Percentiles rank a stretch among this genome's conserved stretches.
These are phyloP conservation scores for Galendromus occidentalis DNA, from an alignment of 1,140 invertebrate genomes.

Conservation along the genomic window DNA sequence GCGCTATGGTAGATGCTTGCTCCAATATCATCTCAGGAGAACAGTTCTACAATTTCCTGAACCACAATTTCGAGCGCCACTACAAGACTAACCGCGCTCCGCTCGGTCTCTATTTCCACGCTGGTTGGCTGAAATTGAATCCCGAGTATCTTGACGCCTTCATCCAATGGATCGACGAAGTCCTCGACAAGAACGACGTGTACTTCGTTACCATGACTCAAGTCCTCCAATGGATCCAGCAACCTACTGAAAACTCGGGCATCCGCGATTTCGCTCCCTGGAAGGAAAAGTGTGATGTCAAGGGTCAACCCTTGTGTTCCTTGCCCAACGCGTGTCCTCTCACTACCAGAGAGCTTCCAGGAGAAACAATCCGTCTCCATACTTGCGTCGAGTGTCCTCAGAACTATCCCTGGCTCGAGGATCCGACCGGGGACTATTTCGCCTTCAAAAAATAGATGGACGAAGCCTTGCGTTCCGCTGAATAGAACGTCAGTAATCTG, in stretches of 20 bases:
- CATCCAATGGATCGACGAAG: conserved; percentile 82
- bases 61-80: conserved; percentile 85
- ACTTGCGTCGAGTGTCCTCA: conserved; percentile 89
- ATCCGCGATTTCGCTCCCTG: conserved; percentile 77
- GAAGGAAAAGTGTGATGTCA: conserved; percentile 87
- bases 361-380: conserved; percentile 72
- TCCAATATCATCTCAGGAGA: conserved; percentile 78
- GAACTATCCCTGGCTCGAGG: conserved; percentile 83
- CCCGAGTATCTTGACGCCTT: conserved; percentile 79
- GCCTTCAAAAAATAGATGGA: conserved; percentile 31
- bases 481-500: background rate
- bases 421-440: conserved; percentile 82
- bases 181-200: conserved; percentile 64
- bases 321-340: conserved; percentile 70
- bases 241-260: conserved; percentile 63
- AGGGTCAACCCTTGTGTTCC: conserved; percentile 75
- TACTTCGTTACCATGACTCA: conserved; percentile 94
- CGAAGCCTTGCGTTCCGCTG: too few relatives aligned
- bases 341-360: conserved; percentile 68
- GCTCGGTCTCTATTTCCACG: conserved; percentile 81
- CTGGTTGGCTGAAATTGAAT: conserved; percentile 84
- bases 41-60: conserved; percentile 85
- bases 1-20: conserved; percentile 89
- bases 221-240: conserved; percentile 94
- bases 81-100: conserved; percentile 83